Conservation (phyloP, 1,140 invertebrate species). For the Eumaeus atala region DNA sequence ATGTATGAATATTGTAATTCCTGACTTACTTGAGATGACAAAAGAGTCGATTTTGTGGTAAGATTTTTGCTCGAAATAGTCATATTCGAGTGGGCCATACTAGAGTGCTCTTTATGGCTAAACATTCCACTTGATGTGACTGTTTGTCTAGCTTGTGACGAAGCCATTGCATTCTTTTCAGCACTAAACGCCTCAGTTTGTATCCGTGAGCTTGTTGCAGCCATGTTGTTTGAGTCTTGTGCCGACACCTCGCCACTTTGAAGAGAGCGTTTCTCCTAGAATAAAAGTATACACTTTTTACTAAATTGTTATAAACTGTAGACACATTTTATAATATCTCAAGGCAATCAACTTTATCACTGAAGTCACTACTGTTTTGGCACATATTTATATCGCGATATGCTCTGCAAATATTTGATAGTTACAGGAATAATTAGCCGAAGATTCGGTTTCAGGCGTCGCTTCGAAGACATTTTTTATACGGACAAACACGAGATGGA, state of each 20-base stretch:
- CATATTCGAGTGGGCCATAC: slow-evolving; percentile 84
- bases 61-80: slow-evolving; percentile 85
- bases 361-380: slow-evolving; percentile 30
- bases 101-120: slow-evolving; percentile 84
- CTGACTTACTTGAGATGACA: slow-evolving; percentile 68
- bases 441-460: slow-evolving; percentile 53
- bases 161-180: slow-evolving; percentile 88
- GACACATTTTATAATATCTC: slow-evolving; percentile 19
- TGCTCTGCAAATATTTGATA: slow-evolving; percentile 43
- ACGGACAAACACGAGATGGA: slow-evolving; percentile 27
- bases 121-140: slow-evolving; percentile 85
- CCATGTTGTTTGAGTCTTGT: slow-evolving; percentile 87
- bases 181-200: slow-evolving; percentile 89
- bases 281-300: slow-evolving; percentile 29
- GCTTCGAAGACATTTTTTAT: slow-evolving; percentile 53
- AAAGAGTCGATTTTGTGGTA: slow-evolving; percentile 79
- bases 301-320: slow-evolving; percentile 12
- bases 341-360: slow-evolving; percentile 32
- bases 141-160: slow-evolving; percentile 88
- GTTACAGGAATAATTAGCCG: slow-evolving; percentile 57
- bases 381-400: slow-evolving; percentile 25
- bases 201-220: slow-evolving; percentile 85
- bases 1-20: too few species aligned
- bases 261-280: slow-evolving; percentile 85
- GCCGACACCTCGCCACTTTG: slow-evolving; percentile 88